Evolutionary conservation across 2,113 vertebrate genomes (phyloP).

Genomic region (Microcebus tavaratra): DNA sequence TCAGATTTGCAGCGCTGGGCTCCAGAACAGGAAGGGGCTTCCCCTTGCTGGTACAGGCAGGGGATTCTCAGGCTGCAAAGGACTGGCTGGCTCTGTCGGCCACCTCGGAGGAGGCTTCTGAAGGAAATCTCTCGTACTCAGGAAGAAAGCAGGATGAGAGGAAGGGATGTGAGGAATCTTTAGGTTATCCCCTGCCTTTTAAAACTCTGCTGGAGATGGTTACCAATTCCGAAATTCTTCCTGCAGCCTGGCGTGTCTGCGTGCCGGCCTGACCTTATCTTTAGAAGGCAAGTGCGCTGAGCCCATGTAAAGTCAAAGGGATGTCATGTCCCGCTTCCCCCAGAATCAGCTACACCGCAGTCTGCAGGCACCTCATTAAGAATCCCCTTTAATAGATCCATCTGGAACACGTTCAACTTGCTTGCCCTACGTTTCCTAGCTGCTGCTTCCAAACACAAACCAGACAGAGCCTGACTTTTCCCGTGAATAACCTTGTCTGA

Average conservation of each 20-base stretch:
- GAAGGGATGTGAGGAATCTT: constrained; percentile 13
- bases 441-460: fast-evolving
- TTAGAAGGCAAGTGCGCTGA: not conserved
- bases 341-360: fast-evolving
- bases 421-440: fast-evolving
- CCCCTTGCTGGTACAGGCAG: not conserved
- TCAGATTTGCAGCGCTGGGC: constrained; percentile 23
- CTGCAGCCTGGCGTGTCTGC: not conserved
- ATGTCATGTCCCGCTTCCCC: not conserved
- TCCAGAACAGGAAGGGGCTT: not conserved
- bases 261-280: not conserved
- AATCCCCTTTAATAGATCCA: fast-evolving
- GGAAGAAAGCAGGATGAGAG: constrained; percentile 38
- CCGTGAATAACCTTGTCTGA: fast-evolving
- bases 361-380: fast-evolving
- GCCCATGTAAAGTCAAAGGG: not conserved
- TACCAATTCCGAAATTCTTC: not conserved
- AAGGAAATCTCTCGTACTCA: constrained; percentile 9
- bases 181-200: constrained; percentile 47
- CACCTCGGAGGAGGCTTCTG: constrained; percentile 10
- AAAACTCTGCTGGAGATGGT: not conserved
- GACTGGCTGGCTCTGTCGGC: not conserved
- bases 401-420: fast-evolving
- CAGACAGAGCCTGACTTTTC: fast-evolving
- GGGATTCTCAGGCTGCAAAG: not conserved